Evolutionary conservation across 2,888 invertebrate species (phyloP).

Genomic region (Drepanosiphum platanoidis): DNA sequence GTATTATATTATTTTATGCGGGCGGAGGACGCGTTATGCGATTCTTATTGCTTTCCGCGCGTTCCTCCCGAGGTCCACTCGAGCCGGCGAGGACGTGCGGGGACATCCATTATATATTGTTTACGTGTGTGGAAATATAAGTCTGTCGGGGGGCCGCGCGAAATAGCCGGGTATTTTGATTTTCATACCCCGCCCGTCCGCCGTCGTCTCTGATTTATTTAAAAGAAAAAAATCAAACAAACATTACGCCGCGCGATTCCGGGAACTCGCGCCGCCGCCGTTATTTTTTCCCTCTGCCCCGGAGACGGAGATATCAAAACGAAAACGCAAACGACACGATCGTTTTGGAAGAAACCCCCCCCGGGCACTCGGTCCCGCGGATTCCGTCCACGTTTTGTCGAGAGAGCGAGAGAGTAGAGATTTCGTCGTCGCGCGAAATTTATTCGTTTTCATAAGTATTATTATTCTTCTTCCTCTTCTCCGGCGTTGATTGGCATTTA

Average conservation of each 20-base stretch:
- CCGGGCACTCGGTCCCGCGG: background rate
- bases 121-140: slow-evolving; percentile 46
- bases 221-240: background rate
- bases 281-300: background rate
- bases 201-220: background rate
- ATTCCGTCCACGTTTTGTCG: background rate
- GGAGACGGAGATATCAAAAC: background rate
- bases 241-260: background rate
- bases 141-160: background rate
- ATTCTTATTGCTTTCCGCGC: slow-evolving; percentile 23
- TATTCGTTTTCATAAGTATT: no score
- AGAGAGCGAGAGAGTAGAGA: background rate
- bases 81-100: background rate
- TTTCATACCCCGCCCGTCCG: background rate
- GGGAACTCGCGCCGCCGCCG: background rate
- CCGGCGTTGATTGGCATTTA: background rate
- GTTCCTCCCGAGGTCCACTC: background rate
- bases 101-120: slow-evolving; percentile 37
- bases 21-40: background rate
- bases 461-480: no score
- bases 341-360: background rate
- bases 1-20: background rate
- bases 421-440: background rate
- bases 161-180: background rate
- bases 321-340: background rate